phyloP scores from a whole-genome alignment of 2,797 vertebrate species.

The Spinibarbus caldwelli region DNA sequence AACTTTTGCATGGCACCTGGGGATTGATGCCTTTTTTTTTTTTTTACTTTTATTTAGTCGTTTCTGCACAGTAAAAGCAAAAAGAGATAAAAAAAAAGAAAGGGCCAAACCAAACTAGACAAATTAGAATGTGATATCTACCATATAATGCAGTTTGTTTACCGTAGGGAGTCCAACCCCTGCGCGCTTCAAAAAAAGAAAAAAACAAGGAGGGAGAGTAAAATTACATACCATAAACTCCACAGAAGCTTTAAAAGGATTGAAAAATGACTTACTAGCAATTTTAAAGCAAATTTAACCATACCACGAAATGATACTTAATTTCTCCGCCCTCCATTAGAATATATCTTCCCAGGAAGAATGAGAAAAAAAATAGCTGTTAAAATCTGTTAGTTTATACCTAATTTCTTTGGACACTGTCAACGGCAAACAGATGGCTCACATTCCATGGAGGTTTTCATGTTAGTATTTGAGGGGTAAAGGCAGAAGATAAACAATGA shows the following conservation, averaged over 20 bases:
- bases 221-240: conserved; percentile 58
- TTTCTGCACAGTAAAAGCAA: conserved; percentile 63
- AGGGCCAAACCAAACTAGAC: conserved; percentile 80
- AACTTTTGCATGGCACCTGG: conserved; percentile 48
- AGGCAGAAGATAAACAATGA: conserved; percentile 57
- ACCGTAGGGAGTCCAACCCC: conserved; percentile 87
- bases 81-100: conserved; percentile 67
- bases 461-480: conserved; percentile 73
- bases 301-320: conserved; percentile 38
- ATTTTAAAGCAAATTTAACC: conserved; percentile 35
- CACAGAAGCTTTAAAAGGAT: conserved; percentile 58
- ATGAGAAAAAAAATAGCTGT: neutral
- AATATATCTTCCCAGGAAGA: conserved; percentile 34
- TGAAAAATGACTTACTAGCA: conserved; percentile 51
- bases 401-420: conserved; percentile 63
- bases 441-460: conserved; percentile 77
- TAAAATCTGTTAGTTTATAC: conserved; percentile 19
- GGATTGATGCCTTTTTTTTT: conserved; percentile 49
- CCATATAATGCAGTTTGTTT: conserved; percentile 89
- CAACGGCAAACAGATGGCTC: conserved; percentile 67
- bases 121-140: conserved; percentile 85
- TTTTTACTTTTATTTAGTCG: conserved; percentile 39
- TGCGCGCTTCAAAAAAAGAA: conserved; percentile 76
- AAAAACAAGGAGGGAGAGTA: conserved; percentile 69
- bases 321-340: conserved; percentile 45